Percentiles rank a stretch among this genome's conserved stretches.
Conservation (phyloP, 2,888 invertebrate species). For the Gari tellinella region DNA sequence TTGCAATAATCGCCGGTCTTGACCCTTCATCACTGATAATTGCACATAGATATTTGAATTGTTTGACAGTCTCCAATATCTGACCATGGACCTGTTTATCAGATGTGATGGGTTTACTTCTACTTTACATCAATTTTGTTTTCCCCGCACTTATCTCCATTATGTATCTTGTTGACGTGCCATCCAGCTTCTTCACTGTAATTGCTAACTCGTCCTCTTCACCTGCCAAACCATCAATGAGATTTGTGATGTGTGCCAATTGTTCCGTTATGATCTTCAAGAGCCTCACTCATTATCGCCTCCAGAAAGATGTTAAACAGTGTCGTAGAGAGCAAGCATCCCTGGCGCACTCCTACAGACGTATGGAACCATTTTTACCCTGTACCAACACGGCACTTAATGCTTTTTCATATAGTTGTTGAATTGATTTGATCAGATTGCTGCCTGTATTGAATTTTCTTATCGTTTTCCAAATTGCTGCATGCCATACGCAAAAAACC, state of each 20-base stretch:
- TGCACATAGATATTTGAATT: too few species aligned
- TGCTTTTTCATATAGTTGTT: constrained; percentile 31
- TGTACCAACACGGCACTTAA: constrained; percentile 29
- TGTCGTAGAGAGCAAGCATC: constrained; percentile 36
- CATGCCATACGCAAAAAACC: constrained; percentile 9
- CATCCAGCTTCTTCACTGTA: constrained; percentile 5
- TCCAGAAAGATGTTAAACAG: constrained; percentile 45
- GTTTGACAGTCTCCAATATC: too few species aligned
- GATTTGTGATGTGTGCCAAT: constrained; percentile 40
- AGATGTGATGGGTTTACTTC: too few species aligned
- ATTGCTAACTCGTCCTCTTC: constrained; percentile 9
- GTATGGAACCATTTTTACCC: constrained; percentile 52
- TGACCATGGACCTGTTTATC: too few species aligned
- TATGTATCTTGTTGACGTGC: too few species aligned
- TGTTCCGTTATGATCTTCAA: constrained; percentile 12
- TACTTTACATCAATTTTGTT: too few species aligned
- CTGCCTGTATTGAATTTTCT: constrained; percentile 8
- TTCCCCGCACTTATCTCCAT: too few species aligned
- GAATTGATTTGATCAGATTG: constrained; percentile 20
- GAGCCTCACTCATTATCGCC: constrained; percentile 21
- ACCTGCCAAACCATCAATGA: constrained; percentile 39
- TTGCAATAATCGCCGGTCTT: too few species aligned
- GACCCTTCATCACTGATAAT: too few species aligned
- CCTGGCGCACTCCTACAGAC: constrained; percentile 41
- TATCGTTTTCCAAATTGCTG: constrained; percentile 11